phyloP scores from a whole-genome alignment of 2,888 invertebrate genomes.

The Conistra vaccinii region DNA sequence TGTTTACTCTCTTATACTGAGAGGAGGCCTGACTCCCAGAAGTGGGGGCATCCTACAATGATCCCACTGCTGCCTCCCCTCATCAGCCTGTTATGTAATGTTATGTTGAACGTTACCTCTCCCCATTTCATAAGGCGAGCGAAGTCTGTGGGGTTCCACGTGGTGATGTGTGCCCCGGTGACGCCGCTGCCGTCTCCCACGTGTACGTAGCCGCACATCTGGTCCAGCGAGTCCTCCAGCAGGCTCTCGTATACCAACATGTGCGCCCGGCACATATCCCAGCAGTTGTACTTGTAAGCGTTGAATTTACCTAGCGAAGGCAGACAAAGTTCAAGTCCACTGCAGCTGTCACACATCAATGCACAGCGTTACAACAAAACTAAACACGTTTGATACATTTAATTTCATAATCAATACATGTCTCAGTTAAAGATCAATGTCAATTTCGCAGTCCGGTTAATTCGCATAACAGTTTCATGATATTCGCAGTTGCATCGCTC shows the following conservation, averaged over 20 bases:
- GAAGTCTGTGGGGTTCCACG: slow-evolving; percentile 94
- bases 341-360: neutral
- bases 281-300: slow-evolving; percentile 92
- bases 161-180: slow-evolving; percentile 92
- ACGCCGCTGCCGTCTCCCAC: slow-evolving; percentile 92
- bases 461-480: slow-evolving; percentile 44
- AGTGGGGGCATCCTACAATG: too few relatives aligned
- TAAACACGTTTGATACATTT: neutral
- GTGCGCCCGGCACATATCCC: slow-evolving; percentile 93
- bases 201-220: slow-evolving; percentile 94
- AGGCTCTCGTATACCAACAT: slow-evolving; percentile 94
- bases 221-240: slow-evolving; percentile 94
- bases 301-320: slow-evolving; percentile 91
- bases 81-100: too few relatives aligned
- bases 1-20: neutral
- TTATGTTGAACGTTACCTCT: slow-evolving; percentile 88
- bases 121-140: slow-evolving; percentile 94
- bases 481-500: slow-evolving; percentile 61
- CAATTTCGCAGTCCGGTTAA: slow-evolving; percentile 49
- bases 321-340: slow-evolving; percentile 14
- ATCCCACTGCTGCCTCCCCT: too few relatives aligned
- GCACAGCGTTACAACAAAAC: slow-evolving; percentile 6
- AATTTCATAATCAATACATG: slow-evolving; percentile 13
- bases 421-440: slow-evolving; percentile 20
- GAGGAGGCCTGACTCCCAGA: too few relatives aligned